These are phyloP conservation scores for Drosophila nigritarsus DNA, from an alignment of 2,888 invertebrate genomes.

Conservation along the genomic window DNA sequence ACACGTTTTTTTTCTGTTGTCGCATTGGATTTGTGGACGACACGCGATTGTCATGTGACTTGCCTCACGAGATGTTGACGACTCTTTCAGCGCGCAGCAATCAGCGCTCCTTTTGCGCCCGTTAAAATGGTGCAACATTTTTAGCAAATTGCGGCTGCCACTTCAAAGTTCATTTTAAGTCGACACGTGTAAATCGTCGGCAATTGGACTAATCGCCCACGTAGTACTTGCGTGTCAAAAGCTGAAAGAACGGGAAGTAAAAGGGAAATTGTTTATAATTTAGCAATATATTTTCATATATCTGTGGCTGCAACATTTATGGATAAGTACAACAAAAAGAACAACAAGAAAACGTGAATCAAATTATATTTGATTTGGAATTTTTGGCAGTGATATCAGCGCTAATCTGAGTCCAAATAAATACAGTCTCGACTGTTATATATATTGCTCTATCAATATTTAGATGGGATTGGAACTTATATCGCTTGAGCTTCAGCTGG, in stretches of 20 bases:
- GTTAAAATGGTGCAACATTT: slow-evolving; percentile 51
- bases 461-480: slow-evolving; percentile 26
- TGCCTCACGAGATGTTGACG: slow-evolving; percentile 14
- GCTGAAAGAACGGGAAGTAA: neutral
- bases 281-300: neutral
- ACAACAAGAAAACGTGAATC: slow-evolving; percentile 1
- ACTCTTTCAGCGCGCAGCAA: slow-evolving; percentile 13
- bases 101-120: slow-evolving; percentile 16
- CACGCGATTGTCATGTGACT: slow-evolving; percentile 75
- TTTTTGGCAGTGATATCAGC: slow-evolving; percentile 1
- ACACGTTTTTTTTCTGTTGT: slow-evolving; percentile 66
- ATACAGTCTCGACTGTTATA: slow-evolving; percentile 8
- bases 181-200: slow-evolving; percentile 59
- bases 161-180: slow-evolving; percentile 35
- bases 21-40: slow-evolving; percentile 56
- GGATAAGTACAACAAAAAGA: neutral
- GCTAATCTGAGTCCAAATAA: slow-evolving; percentile 26
- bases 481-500: slow-evolving; percentile 28
- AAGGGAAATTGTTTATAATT: neutral
- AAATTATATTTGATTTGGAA: neutral
- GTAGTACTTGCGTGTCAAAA: slow-evolving; percentile 21
- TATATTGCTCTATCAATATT: slow-evolving; percentile 45
- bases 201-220: slow-evolving; percentile 16
- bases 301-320: neutral
- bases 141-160: slow-evolving; percentile 26